phyloP scores from a whole-genome alignment of 2,113 vertebrate genomes.

The Pelodiscus sinensis region DNA sequence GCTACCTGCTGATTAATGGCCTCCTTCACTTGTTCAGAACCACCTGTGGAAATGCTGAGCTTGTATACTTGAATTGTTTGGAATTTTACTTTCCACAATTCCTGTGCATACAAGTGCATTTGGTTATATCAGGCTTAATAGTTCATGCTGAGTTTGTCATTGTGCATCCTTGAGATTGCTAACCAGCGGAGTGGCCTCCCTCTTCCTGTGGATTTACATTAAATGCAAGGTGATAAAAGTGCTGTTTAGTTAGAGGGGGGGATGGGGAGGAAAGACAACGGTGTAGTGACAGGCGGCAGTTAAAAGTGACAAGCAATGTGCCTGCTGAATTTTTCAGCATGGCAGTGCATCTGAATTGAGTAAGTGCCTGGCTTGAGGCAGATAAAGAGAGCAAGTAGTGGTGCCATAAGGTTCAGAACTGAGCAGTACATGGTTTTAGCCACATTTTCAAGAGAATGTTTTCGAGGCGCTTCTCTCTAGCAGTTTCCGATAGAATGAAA shows the following conservation, averaged over 20 bases:
- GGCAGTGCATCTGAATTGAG: neutral
- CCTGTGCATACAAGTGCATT: neutral
- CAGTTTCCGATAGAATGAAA: neutral
- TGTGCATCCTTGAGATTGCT: neutral
- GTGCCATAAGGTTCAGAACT: neutral
- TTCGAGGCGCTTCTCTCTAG: neutral
- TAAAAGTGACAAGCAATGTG: neutral
- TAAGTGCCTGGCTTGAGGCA: neutral
- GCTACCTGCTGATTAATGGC: neutral
- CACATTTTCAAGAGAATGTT: rapidly evolving
- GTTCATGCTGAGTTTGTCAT: neutral
- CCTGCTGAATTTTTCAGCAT: neutral
- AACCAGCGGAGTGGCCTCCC: neutral
- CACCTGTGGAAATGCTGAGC: neutral
- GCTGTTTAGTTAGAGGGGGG: neutral
- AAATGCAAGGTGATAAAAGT: neutral
- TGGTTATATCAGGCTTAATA: neutral
- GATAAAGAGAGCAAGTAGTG: neutral
- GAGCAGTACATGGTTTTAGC: neutral
- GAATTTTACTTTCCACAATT: neutral
- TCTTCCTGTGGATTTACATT: neutral
- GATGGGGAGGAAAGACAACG: neutral
- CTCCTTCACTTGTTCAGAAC: neutral
- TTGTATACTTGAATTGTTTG: neutral
- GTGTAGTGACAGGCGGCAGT: neutral